Evolutionary conservation across 2,888 invertebrate genomes (phyloP).

Genomic region (Cerceris ruficornis): DNA sequence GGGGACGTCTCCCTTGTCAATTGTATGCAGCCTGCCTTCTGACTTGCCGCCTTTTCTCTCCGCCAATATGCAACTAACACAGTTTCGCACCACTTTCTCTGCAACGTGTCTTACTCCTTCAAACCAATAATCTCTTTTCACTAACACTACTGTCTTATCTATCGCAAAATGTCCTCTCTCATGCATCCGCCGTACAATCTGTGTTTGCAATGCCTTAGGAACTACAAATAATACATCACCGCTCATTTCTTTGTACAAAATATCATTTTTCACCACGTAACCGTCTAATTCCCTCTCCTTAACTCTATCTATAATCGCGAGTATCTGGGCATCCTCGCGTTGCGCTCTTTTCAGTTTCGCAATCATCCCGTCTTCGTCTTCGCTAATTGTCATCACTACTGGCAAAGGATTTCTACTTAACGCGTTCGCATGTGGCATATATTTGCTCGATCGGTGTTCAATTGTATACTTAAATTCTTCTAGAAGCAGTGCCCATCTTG

Average conservation of each 20-base stretch:
- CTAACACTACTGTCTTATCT: conserved; percentile 53
- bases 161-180: conserved; percentile 74
- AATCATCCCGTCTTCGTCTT: conserved; percentile 20
- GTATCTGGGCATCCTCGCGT: conserved; percentile 25
- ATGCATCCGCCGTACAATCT: conserved; percentile 74
- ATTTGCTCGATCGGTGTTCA: conserved; percentile 50
- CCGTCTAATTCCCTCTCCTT: conserved; percentile 53
- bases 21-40: conserved; percentile 67
- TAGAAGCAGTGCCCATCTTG: conserved; percentile 23
- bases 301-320: conserved; percentile 21
- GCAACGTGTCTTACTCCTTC: background rate
- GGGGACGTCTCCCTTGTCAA: conserved; percentile 69
- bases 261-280: conserved; percentile 11
- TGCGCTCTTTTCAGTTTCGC: conserved; percentile 40
- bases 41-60: conserved; percentile 68
- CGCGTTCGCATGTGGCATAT: conserved; percentile 59
- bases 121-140: conserved; percentile 15
- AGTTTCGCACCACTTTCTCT: conserved; percentile 35
- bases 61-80: conserved; percentile 67
- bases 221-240: conserved; percentile 63
- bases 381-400: conserved; percentile 15
- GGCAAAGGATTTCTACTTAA: conserved; percentile 57
- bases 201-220: conserved; percentile 72
- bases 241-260: conserved; percentile 30
- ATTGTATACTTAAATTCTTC: conserved; percentile 35